Evolutionary conservation across 1,140 invertebrate species (phyloP).

Genomic region (Drosophila miranda): DNA sequence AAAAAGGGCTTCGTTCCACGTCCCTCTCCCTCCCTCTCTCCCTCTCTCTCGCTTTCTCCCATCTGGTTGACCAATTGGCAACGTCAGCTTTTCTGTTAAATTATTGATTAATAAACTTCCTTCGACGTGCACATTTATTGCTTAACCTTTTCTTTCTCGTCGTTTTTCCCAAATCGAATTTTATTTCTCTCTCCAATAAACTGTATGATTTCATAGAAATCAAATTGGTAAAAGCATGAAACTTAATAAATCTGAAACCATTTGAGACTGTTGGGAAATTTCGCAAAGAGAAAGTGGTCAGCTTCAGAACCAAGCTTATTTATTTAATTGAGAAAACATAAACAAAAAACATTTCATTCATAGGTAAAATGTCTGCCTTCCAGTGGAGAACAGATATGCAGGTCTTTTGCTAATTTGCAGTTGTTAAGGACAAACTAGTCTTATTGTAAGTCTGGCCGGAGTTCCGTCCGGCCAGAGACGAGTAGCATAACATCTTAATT

Average conservation of each 20-base stretch:
- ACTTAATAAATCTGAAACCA: constrained; percentile 2
- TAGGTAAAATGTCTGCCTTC: neutral
- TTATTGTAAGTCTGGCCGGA: constrained; percentile 1
- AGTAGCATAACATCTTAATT: constrained; percentile 42
- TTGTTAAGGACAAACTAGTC: neutral
- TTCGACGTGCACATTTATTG: constrained; percentile 43
- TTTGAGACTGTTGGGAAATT: neutral
- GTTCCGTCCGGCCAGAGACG: constrained; percentile 16
- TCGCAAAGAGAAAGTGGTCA: too few species aligned
- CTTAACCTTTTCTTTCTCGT: constrained; percentile 12
- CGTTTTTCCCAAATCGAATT: constrained; percentile 46
- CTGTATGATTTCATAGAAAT: constrained; percentile 21
- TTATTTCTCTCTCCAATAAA: constrained; percentile 22
- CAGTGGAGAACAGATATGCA: constrained; percentile 23
- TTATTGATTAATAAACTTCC: constrained; percentile 76
- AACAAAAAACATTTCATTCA: too few species aligned
- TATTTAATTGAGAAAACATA: too few species aligned
- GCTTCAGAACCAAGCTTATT: too few species aligned
- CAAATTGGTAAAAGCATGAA: neutral
- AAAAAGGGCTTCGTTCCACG: constrained; percentile 4
- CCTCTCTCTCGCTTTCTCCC: neutral
- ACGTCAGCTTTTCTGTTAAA: constrained; percentile 33
- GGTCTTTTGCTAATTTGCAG: neutral
- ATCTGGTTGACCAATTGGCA: constrained; percentile 35
- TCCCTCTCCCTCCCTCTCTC: too few species aligned